Percentiles rank a stretch among this genome's conserved stretches.
Evolutionary conservation across 2,888 invertebrate genomes (phyloP).

Genomic region (Rhagonycha fulva): DNA sequence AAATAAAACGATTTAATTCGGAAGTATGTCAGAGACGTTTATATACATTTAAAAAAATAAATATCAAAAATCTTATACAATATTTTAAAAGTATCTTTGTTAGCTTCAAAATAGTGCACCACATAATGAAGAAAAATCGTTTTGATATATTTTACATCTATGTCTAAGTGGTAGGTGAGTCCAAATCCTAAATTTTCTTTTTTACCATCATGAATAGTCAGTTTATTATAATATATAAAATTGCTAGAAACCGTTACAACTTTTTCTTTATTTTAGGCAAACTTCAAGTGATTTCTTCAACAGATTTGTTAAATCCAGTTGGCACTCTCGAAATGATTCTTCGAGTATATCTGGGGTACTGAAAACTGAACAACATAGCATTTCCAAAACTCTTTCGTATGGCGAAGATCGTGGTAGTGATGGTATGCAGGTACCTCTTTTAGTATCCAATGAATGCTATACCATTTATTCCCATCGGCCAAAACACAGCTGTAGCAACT

Average conservation of each 20-base stretch:
- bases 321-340: constrained; percentile 38
- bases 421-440: background rate
- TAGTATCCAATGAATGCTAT: constrained; percentile 5
- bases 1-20: background rate
- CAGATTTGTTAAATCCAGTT: background rate
- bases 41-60: background rate
- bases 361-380: background rate
- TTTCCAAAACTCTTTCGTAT: background rate
- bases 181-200: background rate
- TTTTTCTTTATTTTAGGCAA: background rate
- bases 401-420: background rate
- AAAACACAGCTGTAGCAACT: background rate
- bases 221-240: too few relatives aligned
- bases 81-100: background rate
- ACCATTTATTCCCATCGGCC: background rate
- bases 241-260: too few relatives aligned
- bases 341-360: constrained; percentile 40
- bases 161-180: background rate
- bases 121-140: background rate
- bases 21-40: background rate
- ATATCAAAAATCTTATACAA: background rate
- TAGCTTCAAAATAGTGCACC: background rate
- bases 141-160: background rate
- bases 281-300: background rate
- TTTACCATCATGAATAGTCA: too few relatives aligned